Percentiles rank a stretch among this genome's conserved stretches.
phyloP scores from a whole-genome alignment of 2,797 vertebrate genomes.

The Adelosebastes latens region DNA sequence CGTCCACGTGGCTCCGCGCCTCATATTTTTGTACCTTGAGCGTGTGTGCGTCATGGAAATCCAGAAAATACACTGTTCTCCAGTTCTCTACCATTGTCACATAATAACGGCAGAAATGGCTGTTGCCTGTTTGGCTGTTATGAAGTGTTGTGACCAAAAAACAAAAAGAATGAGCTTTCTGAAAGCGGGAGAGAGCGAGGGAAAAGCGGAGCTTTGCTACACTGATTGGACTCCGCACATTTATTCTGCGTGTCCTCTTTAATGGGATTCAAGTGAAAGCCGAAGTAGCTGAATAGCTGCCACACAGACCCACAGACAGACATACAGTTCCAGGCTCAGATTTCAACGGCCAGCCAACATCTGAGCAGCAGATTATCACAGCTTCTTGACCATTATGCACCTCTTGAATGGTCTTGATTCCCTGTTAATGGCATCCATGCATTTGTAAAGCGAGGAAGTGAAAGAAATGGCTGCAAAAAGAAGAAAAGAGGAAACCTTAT shows the following conservation, averaged over 20 bases:
- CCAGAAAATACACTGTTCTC: slow-evolving; percentile 26
- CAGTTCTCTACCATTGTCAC: slow-evolving; percentile 31
- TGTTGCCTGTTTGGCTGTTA: slow-evolving; percentile 18
- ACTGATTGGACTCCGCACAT: slow-evolving; percentile 29
- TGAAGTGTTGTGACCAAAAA: slow-evolving; percentile 33
- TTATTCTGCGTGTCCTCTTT: slow-evolving; percentile 42
- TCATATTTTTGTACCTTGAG: neutral
- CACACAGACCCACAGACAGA: slow-evolving; percentile 40
- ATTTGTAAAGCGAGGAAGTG: slow-evolving; percentile 76
- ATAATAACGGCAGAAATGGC: slow-evolving; percentile 54
- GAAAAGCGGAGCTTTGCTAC: slow-evolving; percentile 8
- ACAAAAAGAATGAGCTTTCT: slow-evolving; percentile 3
- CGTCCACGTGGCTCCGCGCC: neutral
- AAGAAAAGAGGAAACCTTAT: slow-evolving; percentile 74
- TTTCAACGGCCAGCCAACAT: slow-evolving; percentile 68
- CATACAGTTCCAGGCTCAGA: slow-evolving; percentile 61
- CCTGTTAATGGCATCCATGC: slow-evolving; percentile 70
- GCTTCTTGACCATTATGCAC: slow-evolving; percentile 74
- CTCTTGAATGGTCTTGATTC: slow-evolving; percentile 70
- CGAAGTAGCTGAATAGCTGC: slow-evolving; percentile 61
- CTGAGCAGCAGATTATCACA: slow-evolving; percentile 76
- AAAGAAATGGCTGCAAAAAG: slow-evolving; percentile 68
- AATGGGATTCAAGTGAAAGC: slow-evolving; percentile 68
- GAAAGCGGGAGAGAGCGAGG: neutral
- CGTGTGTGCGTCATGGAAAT: slow-evolving; percentile 34